phyloP scores from a whole-genome alignment of 2,888 invertebrate genomes.

The Scotopteryx bipunctaria region DNA sequence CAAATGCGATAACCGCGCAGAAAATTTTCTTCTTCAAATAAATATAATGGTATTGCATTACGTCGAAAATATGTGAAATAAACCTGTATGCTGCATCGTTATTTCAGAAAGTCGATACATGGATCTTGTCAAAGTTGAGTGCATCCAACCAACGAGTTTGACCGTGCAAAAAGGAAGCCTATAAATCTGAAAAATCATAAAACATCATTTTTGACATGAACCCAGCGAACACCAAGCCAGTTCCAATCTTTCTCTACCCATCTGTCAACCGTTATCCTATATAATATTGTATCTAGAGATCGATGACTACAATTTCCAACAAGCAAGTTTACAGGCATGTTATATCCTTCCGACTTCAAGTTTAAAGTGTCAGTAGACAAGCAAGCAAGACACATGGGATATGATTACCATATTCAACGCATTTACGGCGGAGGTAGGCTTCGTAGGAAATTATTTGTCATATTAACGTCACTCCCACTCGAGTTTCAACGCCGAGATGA shows the following conservation, averaged over 20 bases:
- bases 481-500: conserved; percentile 67
- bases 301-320: no score
- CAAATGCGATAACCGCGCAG: conserved; percentile 38
- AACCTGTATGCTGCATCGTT: conserved; percentile 3
- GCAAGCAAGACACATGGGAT: conserved; percentile 65
- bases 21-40: conserved; percentile 34
- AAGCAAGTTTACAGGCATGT: not conserved
- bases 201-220: not conserved
- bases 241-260: not conserved
- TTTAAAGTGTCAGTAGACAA: conserved; percentile 58
- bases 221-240: not conserved
- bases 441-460: conserved; percentile 78
- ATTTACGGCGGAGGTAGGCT: conserved; percentile 68
- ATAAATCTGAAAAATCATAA: not conserved
- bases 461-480: conserved; percentile 75
- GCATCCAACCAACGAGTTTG: not conserved
- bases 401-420: conserved; percentile 78
- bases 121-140: conserved; percentile 1
- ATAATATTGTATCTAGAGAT: not conserved
- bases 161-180: not conserved
- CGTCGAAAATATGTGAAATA: conserved; percentile 16
- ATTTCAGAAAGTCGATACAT: not conserved
- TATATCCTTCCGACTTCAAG: conserved; percentile 59
- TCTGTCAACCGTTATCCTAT: no score
- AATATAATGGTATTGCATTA: conserved; percentile 28